These are phyloP conservation scores for Synanthedon andrenaeformis DNA, from an alignment of 2,888 invertebrate genomes.

Conservation along the genomic window DNA sequence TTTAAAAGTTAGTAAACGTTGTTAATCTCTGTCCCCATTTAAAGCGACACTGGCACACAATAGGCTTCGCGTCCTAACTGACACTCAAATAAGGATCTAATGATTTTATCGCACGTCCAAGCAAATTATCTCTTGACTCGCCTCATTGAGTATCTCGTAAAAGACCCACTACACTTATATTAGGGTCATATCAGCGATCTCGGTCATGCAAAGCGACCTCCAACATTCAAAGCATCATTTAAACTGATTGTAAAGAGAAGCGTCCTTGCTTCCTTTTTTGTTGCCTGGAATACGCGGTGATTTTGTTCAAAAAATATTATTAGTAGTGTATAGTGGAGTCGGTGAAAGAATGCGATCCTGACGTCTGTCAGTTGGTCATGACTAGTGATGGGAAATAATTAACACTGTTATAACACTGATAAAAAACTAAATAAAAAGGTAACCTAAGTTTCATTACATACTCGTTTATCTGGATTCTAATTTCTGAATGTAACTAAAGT, in stretches of 20 bases:
- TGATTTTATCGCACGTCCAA: slow-evolving; percentile 49
- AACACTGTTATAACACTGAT: too few relatives aligned
- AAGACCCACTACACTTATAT: slow-evolving; percentile 47
- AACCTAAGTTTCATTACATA: too few relatives aligned
- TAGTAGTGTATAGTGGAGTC: too few relatives aligned
- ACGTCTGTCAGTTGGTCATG: too few relatives aligned
- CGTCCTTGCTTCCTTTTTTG: slow-evolving; percentile 3
- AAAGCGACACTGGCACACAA: slow-evolving; percentile 30
- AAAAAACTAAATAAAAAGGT: too few relatives aligned
- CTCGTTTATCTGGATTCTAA: too few relatives aligned
- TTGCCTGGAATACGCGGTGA: too few relatives aligned
- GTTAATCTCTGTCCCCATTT: slow-evolving; percentile 8
- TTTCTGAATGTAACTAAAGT: too few relatives aligned
- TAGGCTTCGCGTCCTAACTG: slow-evolving; percentile 19
- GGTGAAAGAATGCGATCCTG: too few relatives aligned
- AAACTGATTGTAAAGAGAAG: slow-evolving; percentile 19
- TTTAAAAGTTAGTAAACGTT: too few relatives aligned
- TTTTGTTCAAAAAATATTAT: too few relatives aligned
- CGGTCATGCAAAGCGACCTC: slow-evolving; percentile 40
- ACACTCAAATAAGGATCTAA: slow-evolving; percentile 30
- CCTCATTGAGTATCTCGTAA: slow-evolving; percentile 40
- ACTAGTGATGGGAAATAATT: too few relatives aligned
- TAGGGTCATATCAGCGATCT: slow-evolving; percentile 50
- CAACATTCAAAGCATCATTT: slow-evolving; percentile 26
- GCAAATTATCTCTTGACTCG: slow-evolving; percentile 43